Percentiles rank a stretch among this genome's conserved stretches.
Conservation (phyloP, 2,888 invertebrate genomes). For the Liopterus haemorrhoidalis region DNA sequence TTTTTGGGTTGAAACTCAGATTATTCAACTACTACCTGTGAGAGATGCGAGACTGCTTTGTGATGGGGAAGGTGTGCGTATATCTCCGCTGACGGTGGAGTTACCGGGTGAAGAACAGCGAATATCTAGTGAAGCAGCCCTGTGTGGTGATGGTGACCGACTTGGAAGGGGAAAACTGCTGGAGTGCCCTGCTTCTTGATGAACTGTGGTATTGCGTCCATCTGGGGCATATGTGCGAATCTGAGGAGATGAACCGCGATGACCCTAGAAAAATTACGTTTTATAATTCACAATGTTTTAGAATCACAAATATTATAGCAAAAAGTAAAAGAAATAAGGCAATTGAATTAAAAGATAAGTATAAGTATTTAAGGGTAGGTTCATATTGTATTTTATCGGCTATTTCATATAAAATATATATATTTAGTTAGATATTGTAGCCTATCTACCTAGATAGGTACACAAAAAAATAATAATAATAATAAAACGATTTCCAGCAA, state of each 20-base stretch:
- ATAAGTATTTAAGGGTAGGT: no score
- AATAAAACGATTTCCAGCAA: neutral
- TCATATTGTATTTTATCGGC: no score
- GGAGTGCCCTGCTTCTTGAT: conserved; percentile 41
- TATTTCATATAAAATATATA: no score
- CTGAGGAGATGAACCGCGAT: conserved; percentile 77
- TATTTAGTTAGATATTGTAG: no score
- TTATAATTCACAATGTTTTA: no score
- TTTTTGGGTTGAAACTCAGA: conserved; percentile 45
- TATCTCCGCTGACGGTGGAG: conserved; percentile 38
- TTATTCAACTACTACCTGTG: no score
- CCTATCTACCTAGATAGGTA: no score
- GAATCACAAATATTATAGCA: no score
- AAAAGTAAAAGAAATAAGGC: no score
- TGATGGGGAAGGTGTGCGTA: conserved; percentile 59
- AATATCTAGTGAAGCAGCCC: conserved; percentile 71
- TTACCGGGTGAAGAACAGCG: conserved; percentile 55
- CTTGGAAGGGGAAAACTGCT: conserved; percentile 46
- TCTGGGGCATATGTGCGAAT: conserved; percentile 79
- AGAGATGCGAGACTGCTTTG: conserved; percentile 67
- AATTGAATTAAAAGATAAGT: no score
- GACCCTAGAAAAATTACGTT: conserved; percentile 55
- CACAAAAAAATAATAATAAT: conserved; percentile 15
- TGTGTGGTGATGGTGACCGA: conserved; percentile 71
- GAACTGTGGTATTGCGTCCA: conserved; percentile 54